Evolutionary conservation across 1,140 invertebrate species (phyloP).

Genomic region (Anastrepha ludens): DNA sequence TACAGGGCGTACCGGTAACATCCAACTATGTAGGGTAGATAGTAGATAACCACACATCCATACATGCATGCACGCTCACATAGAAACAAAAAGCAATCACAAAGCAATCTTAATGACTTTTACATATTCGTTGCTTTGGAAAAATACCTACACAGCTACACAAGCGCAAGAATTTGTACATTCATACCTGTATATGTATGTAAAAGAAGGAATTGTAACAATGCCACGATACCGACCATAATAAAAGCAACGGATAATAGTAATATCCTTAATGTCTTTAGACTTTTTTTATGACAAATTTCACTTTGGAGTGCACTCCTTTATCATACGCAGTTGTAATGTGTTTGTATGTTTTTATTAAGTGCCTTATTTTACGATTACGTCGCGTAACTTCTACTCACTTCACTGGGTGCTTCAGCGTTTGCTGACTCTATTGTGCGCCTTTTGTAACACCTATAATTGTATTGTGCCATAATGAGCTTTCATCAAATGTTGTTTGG

Average conservation of each 20-base stretch:
- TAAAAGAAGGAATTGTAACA: background rate
- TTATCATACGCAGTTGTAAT: too few relatives aligned
- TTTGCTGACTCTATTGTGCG: too few relatives aligned
- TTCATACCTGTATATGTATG: background rate
- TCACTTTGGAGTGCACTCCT: too few relatives aligned
- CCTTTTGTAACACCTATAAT: too few relatives aligned
- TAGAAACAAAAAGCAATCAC: constrained; percentile 13
- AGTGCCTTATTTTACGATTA: too few relatives aligned
- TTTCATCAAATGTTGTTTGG: too few relatives aligned
- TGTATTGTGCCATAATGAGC: too few relatives aligned
- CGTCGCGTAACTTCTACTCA: too few relatives aligned
- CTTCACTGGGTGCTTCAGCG: too few relatives aligned
- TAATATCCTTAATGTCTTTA: background rate
- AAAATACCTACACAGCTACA: too few relatives aligned
- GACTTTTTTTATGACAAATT: constrained; percentile 35
- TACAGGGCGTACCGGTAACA: background rate
- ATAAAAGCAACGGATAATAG: constrained; percentile 36
- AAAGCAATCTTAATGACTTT: constrained; percentile 4
- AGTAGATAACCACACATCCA: background rate
- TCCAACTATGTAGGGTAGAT: background rate
- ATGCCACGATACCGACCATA: background rate
- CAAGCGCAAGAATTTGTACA: background rate
- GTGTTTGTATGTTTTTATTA: too few relatives aligned
- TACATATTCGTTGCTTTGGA: background rate
- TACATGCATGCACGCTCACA: background rate